These are phyloP conservation scores for Harpalus rufipes DNA, from an alignment of 2,888 invertebrate species.

Conservation along the genomic window DNA sequence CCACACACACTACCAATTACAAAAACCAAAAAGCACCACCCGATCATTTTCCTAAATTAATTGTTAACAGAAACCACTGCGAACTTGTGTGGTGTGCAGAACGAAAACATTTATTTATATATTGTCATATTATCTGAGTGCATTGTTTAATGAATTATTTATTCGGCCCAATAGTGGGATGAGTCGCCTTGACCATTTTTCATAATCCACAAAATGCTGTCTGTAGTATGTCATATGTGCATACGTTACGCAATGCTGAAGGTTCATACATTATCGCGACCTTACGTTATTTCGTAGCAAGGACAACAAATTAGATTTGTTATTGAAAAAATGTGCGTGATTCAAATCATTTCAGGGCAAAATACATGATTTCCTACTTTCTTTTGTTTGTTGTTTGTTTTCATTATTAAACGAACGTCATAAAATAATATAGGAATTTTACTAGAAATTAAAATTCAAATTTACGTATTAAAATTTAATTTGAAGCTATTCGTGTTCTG, in stretches of 20 bases:
- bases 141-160: constrained; percentile 72
- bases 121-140: constrained; percentile 66
- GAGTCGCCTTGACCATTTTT: constrained; percentile 73
- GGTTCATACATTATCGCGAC: constrained; percentile 29
- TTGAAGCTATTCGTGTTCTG: no score
- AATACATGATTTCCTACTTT: constrained; percentile 34
- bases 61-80: constrained; percentile 29
- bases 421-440: neutral
- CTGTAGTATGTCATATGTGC: constrained; percentile 42
- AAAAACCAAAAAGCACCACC: constrained; percentile 57
- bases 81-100: constrained; percentile 20
- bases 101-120: constrained; percentile 49
- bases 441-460: neutral
- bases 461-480: neutral
- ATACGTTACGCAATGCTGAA: constrained; percentile 43
- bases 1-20: constrained; percentile 62
- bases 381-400: constrained; percentile 23
- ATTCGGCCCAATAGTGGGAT: constrained; percentile 69
- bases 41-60: constrained; percentile 14
- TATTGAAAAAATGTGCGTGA: constrained; percentile 49
- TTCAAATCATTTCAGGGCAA: constrained; percentile 9
- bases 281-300: constrained; percentile 51
- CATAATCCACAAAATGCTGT: constrained; percentile 56
- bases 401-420: neutral
- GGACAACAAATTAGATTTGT: constrained; percentile 45